Evolutionary conservation across 2,888 invertebrate genomes (phyloP).

Genomic region (Thereva nobilitata): DNA sequence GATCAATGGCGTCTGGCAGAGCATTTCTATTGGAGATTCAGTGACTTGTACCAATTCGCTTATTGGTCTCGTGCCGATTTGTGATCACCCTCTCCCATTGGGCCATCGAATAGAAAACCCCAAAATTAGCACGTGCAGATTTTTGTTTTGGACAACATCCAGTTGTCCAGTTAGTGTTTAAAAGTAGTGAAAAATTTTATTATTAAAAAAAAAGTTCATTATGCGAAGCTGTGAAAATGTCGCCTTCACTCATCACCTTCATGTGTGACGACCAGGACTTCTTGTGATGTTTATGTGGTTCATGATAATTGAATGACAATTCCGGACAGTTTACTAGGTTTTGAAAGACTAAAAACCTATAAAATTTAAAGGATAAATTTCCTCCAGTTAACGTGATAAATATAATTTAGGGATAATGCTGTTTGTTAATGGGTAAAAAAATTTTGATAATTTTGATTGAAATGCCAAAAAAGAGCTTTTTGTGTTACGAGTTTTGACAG

Average conservation of each 20-base stretch:
- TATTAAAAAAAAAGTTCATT: not conserved
- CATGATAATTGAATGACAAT: constrained; percentile 5
- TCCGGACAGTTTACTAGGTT: not conserved
- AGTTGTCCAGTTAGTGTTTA: constrained; percentile 1
- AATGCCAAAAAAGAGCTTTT: too few species aligned
- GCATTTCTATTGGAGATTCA: constrained; percentile 48
- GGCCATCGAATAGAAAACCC: constrained; percentile 42
- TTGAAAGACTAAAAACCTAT: too few species aligned
- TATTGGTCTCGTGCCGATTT: constrained; percentile 47
- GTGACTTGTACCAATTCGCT: constrained; percentile 44
- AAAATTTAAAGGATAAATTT: too few species aligned
- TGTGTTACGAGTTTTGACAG: too few species aligned
- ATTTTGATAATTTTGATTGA: too few species aligned
- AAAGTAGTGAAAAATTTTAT: constrained; percentile 15
- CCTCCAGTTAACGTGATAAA: too few species aligned
- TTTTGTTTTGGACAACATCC: constrained; percentile 27
- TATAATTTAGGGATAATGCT: too few species aligned
- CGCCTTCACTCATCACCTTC: constrained; percentile 1
- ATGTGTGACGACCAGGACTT: constrained; percentile 16
- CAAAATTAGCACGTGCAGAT: constrained; percentile 46
- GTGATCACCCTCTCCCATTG: constrained; percentile 48
- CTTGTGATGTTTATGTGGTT: not conserved
- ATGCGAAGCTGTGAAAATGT: constrained; percentile 6
- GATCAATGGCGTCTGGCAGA: constrained; percentile 48
- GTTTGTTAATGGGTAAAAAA: too few species aligned